phyloP scores from a whole-genome alignment of 2,888 invertebrate genomes.

The Mystacides longicornis region DNA sequence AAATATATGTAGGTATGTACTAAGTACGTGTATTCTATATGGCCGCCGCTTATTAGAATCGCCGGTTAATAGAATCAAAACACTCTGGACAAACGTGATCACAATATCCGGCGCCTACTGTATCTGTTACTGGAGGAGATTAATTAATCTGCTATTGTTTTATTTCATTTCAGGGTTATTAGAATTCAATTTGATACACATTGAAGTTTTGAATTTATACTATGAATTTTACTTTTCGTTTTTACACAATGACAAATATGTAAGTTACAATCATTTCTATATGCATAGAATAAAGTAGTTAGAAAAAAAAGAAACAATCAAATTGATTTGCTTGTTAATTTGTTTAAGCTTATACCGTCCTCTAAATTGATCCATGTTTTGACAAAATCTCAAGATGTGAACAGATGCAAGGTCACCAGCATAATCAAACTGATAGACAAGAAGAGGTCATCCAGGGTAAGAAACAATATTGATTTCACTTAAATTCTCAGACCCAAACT shows the following conservation, averaged over 20 bases:
- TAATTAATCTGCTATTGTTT: too few relatives aligned
- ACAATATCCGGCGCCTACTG: too few relatives aligned
- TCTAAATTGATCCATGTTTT: constrained; percentile 42
- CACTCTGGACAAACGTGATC: too few relatives aligned
- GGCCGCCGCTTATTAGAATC: too few relatives aligned
- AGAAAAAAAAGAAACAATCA: too few relatives aligned
- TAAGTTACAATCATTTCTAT: constrained; percentile 29
- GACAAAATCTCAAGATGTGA: constrained; percentile 43
- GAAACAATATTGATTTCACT: too few relatives aligned
- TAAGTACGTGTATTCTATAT: too few relatives aligned
- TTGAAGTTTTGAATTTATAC: constrained; percentile 37
- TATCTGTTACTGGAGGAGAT: too few relatives aligned
- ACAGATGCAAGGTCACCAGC: constrained; percentile 37
- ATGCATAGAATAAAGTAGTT: background rate
- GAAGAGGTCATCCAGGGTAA: constrained; percentile 39
- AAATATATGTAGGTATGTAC: too few relatives aligned
- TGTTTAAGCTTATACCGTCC: constrained; percentile 38
- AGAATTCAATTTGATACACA: constrained; percentile 40
- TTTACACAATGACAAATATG: constrained; percentile 39
- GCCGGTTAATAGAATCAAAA: too few relatives aligned
- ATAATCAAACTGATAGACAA: constrained; percentile 38
- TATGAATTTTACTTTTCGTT: constrained; percentile 41
- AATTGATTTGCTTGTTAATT: constrained; percentile 1
- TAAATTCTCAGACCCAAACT: too few relatives aligned
- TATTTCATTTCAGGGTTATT: constrained; percentile 26